Base-by-base conservation (phyloP, 2,113 vertebrate species). In the Archocentrus centrarchus region DNA sequence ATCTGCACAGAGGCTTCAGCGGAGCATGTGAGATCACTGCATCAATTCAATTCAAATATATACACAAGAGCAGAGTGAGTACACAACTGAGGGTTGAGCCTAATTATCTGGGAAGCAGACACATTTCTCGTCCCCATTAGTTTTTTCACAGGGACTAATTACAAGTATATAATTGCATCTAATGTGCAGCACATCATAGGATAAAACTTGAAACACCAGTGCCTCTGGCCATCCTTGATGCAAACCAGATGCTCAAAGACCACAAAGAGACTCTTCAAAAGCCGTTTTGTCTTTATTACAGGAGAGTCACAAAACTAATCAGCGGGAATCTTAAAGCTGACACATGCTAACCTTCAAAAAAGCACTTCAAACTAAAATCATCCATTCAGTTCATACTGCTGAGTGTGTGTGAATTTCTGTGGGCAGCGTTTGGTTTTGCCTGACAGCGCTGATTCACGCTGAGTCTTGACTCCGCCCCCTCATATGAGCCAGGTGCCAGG, bases 321-420 rank as follows among this genome's bases (percentile, higher is more conserved):
- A 50, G 41, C 64, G 30, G 64, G 64, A 47, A 24, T 27, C 22
- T 18, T 6, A 47, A 47, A 11, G 41, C 17, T 24, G 64, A 68
- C 27, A 50, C 18, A 11, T 50, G 0, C 9, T 2, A 9, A 1
- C 50, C 50, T 70, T 50, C 18, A 9, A 18, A 55, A 55, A 55
- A 27, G 27, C 27, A 27, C 27, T 27, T 27, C 14, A 70, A 50
- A 70, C 11, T 27, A 18, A 70, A 70, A 70, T 11, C 64, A 47
- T 1, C 39, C 39, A 24, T 70, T 70, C 30, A 9, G 24, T 50
- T 11, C 9, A 0, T 27, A 22, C 41, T 68, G 41, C 3, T 1
- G 2, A 68, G 22, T 50, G 24, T 0, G 1, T 44, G 18, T 20
- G 30, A 18, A 70, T 70, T 50, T 70, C 66, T 50, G 15, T 0